Base-by-base conservation (phyloP, 2,113 vertebrate species). In the Catharus minimus region DNA sequence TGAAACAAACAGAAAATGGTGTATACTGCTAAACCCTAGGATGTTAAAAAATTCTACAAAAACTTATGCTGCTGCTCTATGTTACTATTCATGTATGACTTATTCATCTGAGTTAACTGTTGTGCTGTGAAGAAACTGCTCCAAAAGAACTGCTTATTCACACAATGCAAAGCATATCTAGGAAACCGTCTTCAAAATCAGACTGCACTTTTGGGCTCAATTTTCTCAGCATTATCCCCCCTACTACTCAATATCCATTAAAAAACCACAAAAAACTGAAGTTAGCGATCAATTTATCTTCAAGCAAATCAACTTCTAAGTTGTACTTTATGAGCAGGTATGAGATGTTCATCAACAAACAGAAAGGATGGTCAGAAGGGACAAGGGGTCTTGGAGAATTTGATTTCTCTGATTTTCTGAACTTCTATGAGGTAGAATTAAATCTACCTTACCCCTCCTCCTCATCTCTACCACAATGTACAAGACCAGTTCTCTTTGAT, bases 1-100 rank as follows among this genome's bases (percentile, higher is more conserved):
- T 90, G 83, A 90, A 95, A 84, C n/a, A 89, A 92, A 79, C n/a
- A 83, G 55, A 92, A 92, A 92, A 64, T 58, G 30, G 39, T 84
- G 64, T 52, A 84, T 12, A 61, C 33, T 65, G 60, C 50, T 88
- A 84, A 83, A 90, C 18, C 39, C 24, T 28, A 61, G 30, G 60
- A 84, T 71, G 50, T 66, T 86, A 76, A 82, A 86, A 66, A 86
- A 46, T 17, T 19, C 66, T 76, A 82, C 66, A 86, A 79, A 92
- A 43, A 57, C 15, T 75, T 83, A 15, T 0, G 17, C 38, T 79
- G 56, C 38, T 90, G 46, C 62, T 82, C 13, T 56, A 71, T 58
- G 66, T 69, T 84, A 72, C 49, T 76, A 14, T 21, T 53, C 26
- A 43, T 50, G 52, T 50, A 50, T 43, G 58, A 91, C 21, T 82